These are phyloP conservation scores for Sander vitreus DNA, from an alignment of 2,113 vertebrate genomes.

Conservation along the genomic window DNA sequence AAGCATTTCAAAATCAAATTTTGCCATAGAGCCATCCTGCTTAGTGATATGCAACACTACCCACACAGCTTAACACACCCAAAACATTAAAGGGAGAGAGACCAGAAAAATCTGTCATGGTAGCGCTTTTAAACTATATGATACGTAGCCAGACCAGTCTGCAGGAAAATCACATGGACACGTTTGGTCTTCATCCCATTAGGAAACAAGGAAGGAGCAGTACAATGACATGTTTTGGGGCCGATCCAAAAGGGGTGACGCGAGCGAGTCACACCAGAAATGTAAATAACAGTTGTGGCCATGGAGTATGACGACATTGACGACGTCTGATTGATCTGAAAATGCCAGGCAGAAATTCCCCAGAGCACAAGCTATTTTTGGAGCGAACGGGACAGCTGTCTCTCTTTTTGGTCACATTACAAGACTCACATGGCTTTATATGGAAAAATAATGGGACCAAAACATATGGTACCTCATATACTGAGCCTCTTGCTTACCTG, in stretches of 20 bases:
- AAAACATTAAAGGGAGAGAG: background rate
- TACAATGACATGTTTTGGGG: background rate
- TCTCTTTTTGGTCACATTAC: slow-evolving; percentile 1
- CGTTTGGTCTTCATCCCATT: background rate
- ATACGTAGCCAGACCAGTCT: background rate
- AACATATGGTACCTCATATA: background rate
- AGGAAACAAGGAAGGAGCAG: background rate
- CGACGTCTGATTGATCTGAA: background rate
- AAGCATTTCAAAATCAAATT: no score
- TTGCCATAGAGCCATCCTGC: background rate
- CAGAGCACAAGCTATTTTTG: background rate
- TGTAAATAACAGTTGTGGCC: background rate
- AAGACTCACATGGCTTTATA: no score
- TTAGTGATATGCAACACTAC: background rate
- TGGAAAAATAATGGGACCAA: background rate
- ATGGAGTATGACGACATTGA: background rate
- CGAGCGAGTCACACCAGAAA: background rate
- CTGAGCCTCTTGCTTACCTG: slow-evolving; percentile 44
- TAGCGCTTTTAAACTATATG: background rate
- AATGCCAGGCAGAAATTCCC: background rate
- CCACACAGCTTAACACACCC: background rate
- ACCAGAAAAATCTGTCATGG: background rate
- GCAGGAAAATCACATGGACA: background rate
- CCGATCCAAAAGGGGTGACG: slow-evolving; percentile 17
- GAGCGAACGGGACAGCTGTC: background rate